Percentiles rank a stretch among this genome's conserved stretches.
Evolutionary conservation across 30 jellyfish, hydroid and myxozoan genomes (phyloP).

Genomic region (Euphysa ruthae): DNA sequence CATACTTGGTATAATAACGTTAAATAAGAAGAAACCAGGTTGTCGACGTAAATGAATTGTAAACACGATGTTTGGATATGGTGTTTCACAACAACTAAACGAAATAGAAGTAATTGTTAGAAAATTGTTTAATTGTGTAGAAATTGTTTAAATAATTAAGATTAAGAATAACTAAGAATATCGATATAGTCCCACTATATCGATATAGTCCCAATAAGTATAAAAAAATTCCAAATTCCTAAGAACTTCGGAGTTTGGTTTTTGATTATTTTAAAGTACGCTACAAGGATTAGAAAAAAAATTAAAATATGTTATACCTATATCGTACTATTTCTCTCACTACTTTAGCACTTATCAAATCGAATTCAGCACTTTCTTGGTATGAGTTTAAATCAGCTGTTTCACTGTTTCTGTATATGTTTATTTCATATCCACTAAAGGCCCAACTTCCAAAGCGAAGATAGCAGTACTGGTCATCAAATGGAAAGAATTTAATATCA

Average conservation of each 20-base stretch:
- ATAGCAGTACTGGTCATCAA: slow-evolving; percentile 63
- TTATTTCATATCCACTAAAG: slow-evolving; percentile 39
- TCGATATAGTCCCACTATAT: not conserved
- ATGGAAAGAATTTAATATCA: slow-evolving; percentile 76
- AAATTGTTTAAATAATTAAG: not conserved
- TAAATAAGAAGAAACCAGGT: slow-evolving; percentile 87
- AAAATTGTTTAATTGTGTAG: not conserved
- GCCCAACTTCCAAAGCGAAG: slow-evolving; percentile 93
- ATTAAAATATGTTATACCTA: slow-evolving; percentile 35
- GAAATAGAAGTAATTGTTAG: not conserved
- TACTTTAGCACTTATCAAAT: slow-evolving; percentile 43
- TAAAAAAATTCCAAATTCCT: too few relatives aligned
- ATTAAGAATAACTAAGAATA: not conserved
- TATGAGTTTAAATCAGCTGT: slow-evolving; percentile 48
- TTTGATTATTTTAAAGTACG: too few relatives aligned
- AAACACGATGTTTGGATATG: slow-evolving; percentile 77
- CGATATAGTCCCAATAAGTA: too few relatives aligned
- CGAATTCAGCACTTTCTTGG: slow-evolving; percentile 59
- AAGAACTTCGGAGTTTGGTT: too few relatives aligned
- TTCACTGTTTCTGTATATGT: slow-evolving; percentile 29
- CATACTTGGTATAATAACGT: slow-evolving; percentile 87
- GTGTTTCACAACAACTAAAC: slow-evolving; percentile 58
- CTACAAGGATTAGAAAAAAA: not conserved
- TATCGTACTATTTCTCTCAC: slow-evolving; percentile 34
- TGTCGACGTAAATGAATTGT: slow-evolving; percentile 70